phyloP scores from a whole-genome alignment of 2,797 vertebrate genomes.

The Varecia variegata region DNA sequence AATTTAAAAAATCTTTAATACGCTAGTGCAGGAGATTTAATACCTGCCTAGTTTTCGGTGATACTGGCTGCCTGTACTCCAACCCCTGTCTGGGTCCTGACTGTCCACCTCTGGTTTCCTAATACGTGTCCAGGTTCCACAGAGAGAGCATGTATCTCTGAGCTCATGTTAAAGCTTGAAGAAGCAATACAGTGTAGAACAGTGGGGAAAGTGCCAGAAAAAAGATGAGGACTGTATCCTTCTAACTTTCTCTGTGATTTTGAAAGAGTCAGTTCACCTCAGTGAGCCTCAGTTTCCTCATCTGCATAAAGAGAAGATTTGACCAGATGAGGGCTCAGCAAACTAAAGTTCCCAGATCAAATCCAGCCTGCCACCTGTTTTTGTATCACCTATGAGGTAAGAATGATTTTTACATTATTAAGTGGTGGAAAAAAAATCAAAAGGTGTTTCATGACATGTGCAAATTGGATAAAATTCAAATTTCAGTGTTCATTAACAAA shows the following conservation, averaged over 20 bases:
- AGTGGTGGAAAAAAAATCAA: background rate
- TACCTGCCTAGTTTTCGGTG: background rate
- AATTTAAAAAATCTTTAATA: background rate
- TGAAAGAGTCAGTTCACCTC: background rate
- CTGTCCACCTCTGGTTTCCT: background rate
- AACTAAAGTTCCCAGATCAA: background rate
- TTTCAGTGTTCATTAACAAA: background rate
- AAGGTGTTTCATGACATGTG: background rate
- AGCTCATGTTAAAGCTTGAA: background rate
- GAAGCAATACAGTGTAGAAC: background rate
- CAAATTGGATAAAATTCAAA: background rate
- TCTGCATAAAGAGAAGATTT: background rate
- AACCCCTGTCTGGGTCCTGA: no score
- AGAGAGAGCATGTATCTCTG: background rate
- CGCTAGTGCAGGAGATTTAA: background rate
- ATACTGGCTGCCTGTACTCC: background rate
- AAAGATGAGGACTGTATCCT: background rate
- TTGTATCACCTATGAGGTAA: background rate
- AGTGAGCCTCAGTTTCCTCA: background rate
- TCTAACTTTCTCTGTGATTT: background rate
- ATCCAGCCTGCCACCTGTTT: background rate
- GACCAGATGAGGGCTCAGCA: background rate
- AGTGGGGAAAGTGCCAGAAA: background rate
- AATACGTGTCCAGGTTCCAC: background rate
- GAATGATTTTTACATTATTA: background rate